Conservation (phyloP, 2,888 invertebrate species). For the Deroplatys truncata region DNA sequence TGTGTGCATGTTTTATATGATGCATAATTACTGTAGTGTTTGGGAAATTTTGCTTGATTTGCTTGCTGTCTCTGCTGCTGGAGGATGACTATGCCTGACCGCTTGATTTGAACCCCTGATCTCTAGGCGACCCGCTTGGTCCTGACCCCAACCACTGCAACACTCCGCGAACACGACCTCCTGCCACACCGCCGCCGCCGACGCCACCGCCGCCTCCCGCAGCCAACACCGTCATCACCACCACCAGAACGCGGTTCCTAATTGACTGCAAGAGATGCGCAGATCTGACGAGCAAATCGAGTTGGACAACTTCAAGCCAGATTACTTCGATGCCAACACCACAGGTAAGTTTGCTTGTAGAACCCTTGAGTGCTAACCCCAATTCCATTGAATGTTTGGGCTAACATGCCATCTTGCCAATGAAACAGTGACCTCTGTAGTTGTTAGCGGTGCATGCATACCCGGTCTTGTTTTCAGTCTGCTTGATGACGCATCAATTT, state of each 20-base stretch:
- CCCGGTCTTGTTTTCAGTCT: too few species aligned
- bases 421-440: background rate
- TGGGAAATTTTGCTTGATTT: background rate
- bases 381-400: background rate
- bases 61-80: background rate
- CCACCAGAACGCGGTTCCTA: background rate
- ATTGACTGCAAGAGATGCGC: constrained; percentile 20
- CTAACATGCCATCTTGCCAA: background rate
- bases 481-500: background rate
- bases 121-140: constrained; percentile 18
- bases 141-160: constrained; percentile 20
- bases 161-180: background rate
- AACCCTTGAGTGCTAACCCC: background rate
- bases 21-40: background rate
- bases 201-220: too few species aligned
- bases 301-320: constrained; percentile 25
- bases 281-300: constrained; percentile 23
- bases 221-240: background rate
- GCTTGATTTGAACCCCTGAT: constrained; percentile 12
- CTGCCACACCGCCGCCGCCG: background rate
- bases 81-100: background rate
- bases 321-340: constrained; percentile 19
- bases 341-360: background rate
- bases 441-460: background rate
- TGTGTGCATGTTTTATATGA: background rate